Evolutionary conservation across 1,140 invertebrate species (phyloP).

Genomic region (Cydia pomonella): DNA sequence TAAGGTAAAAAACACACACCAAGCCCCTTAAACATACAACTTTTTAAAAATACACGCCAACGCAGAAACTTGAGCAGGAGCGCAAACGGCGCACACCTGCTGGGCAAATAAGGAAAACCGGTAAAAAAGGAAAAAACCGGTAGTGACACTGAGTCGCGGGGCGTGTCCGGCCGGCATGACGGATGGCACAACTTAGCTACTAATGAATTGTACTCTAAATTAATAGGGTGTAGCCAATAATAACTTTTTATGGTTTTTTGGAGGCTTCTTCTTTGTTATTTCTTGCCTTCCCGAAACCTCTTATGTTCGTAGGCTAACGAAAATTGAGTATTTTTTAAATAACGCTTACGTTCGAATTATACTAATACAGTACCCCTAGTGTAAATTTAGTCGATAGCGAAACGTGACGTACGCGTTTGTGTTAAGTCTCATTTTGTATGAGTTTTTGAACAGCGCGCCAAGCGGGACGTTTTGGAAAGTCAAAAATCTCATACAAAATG

Average conservation of each 20-base stretch:
- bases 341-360: too few relatives aligned
- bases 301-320: background rate
- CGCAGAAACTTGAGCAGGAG: background rate
- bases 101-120: conserved; percentile 20
- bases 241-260: conserved; percentile 16
- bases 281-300: background rate
- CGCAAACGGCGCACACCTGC: conserved; percentile 22
- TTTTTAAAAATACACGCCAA: conserved; percentile 1
- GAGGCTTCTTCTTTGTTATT: background rate
- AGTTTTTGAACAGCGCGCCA: too few relatives aligned
- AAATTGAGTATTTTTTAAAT: too few relatives aligned
- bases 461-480: too few relatives aligned
- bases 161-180: conserved; percentile 19
- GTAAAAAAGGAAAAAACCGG: background rate
- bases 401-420: too few relatives aligned
- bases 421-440: too few relatives aligned
- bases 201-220: conserved; percentile 29
- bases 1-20: too few relatives aligned
- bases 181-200: background rate
- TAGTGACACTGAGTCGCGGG: conserved; percentile 14
- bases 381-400: too few relatives aligned
- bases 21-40: background rate
- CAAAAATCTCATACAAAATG: too few relatives aligned
- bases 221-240: conserved; percentile 29
- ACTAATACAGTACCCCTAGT: too few relatives aligned